Percentiles rank a stretch among this genome's conserved stretches.
Conservation (phyloP, 2,888 invertebrate genomes). For the Drosophila stalkeri region DNA sequence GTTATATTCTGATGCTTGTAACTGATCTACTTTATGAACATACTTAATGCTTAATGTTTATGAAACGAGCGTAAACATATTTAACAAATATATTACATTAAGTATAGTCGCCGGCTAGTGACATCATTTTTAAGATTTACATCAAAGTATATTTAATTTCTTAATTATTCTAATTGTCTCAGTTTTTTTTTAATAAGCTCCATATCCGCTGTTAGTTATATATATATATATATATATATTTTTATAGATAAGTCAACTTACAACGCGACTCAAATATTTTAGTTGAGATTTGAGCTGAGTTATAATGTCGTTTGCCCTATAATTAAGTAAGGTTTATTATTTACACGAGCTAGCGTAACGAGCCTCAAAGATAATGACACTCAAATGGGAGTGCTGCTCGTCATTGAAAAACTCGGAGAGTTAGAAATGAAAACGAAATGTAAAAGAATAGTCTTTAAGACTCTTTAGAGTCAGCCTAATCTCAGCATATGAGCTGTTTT, state of each 20-base stretch:
- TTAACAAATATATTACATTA: background rate
- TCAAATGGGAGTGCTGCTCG: constrained; percentile 27
- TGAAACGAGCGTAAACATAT: background rate
- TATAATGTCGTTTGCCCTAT: constrained; percentile 1
- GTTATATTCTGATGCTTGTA: background rate
- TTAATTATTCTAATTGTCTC: constrained; percentile 44
- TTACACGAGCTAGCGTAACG: constrained; percentile 59
- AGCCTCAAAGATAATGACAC: constrained; percentile 33
- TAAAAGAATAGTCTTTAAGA: background rate
- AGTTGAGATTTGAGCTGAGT: background rate
- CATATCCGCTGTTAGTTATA: constrained; percentile 52
- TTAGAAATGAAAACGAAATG: background rate
- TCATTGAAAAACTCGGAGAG: background rate
- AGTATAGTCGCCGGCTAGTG: background rate
- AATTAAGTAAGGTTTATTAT: constrained; percentile 51
- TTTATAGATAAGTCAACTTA: constrained; percentile 26
- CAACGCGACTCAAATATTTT: constrained; percentile 2
- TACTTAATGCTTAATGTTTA: background rate
- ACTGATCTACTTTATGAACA: background rate
- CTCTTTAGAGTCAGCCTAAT: background rate
- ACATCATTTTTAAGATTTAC: constrained; percentile 21
- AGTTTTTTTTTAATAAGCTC: constrained; percentile 20
- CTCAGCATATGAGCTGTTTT: background rate
- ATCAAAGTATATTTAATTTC: constrained; percentile 8
- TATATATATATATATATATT: too few species aligned